These are phyloP conservation scores for Mormyrus lacerda DNA, from an alignment of 2,113 vertebrate species.

Conservation along the genomic window DNA sequence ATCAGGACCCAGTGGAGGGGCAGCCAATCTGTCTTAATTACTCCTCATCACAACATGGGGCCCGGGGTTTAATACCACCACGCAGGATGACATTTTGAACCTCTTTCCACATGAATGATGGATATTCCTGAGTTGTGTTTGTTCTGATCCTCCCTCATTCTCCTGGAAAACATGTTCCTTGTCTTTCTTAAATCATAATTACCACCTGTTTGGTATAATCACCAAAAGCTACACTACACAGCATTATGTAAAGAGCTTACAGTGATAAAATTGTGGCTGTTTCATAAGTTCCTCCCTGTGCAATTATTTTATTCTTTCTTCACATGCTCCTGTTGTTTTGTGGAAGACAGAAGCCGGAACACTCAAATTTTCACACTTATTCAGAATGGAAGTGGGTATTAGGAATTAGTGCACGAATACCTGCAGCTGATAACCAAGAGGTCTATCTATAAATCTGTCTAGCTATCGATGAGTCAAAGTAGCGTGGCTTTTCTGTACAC, in stretches of 20 bases:
- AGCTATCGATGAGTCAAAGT: neutral
- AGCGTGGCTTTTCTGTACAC: neutral
- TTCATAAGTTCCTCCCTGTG: conserved; percentile 23
- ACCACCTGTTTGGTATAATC: conserved; percentile 29
- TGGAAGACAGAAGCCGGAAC: neutral
- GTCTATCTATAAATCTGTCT: neutral
- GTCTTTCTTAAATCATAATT: conserved; percentile 39
- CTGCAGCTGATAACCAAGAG: neutral
- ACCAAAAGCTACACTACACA: neutral
- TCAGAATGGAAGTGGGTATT: neutral
- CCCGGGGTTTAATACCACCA: neutral
- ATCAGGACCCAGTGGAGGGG: neutral
- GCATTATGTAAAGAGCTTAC: neutral
- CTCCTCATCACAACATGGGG: neutral
- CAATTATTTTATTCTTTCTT: neutral
- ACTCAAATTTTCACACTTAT: neutral
- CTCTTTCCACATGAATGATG: conserved; percentile 9
- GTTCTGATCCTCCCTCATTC: neutral
- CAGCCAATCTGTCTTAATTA: conserved; percentile 21
- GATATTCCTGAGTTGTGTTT: neutral
- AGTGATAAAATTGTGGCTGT: conserved; percentile 19
- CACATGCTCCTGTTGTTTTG: neutral
- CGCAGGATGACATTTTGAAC: conserved; percentile 12
- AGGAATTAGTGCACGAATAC: neutral
- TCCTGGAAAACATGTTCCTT: neutral